Evolutionary conservation across 35 echinoderm and acorn worm genomes (phyloP).

Genomic region (Ptychodera flava): DNA sequence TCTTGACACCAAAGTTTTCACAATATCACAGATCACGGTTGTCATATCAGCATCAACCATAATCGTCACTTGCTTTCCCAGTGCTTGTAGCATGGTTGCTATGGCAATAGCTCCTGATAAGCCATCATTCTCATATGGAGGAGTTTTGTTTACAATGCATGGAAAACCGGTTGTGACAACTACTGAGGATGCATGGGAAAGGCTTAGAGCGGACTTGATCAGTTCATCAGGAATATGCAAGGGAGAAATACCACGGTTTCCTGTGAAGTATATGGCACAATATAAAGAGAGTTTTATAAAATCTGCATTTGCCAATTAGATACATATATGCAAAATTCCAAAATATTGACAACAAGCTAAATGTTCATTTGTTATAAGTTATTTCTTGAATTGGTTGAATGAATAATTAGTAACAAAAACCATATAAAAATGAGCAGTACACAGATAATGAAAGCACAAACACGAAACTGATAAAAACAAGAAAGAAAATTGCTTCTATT

Average conservation of each 20-base stretch:
- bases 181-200: constrained; percentile 72
- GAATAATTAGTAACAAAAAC: too few relatives aligned
- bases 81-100: constrained; percentile 60
- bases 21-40: constrained; percentile 20
- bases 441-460: too few relatives aligned
- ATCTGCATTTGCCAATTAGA: too few relatives aligned
- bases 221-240: constrained; percentile 62
- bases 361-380: too few relatives aligned
- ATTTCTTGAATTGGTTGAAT: too few relatives aligned
- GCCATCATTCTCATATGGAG: constrained; percentile 73
- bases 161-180: constrained; percentile 73
- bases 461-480: too few relatives aligned
- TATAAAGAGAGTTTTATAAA: too few relatives aligned
- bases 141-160: constrained; percentile 20
- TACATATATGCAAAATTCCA: too few relatives aligned
- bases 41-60: constrained; percentile 19
- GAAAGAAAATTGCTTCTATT: too few relatives aligned
- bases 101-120: constrained; percentile 61
- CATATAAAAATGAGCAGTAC: too few relatives aligned
- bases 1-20: constrained; percentile 37
- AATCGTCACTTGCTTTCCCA: constrained; percentile 52
- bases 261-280: constrained; percentile 13
- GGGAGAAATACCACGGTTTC: constrained; percentile 47
- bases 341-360: too few relatives aligned
- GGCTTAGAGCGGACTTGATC: constrained; percentile 64